Evolutionary conservation across 2,113 vertebrate genomes (phyloP), one percentile per base, ranked within the genome.

Genomic region (Larimichthys polyactis): DNA sequence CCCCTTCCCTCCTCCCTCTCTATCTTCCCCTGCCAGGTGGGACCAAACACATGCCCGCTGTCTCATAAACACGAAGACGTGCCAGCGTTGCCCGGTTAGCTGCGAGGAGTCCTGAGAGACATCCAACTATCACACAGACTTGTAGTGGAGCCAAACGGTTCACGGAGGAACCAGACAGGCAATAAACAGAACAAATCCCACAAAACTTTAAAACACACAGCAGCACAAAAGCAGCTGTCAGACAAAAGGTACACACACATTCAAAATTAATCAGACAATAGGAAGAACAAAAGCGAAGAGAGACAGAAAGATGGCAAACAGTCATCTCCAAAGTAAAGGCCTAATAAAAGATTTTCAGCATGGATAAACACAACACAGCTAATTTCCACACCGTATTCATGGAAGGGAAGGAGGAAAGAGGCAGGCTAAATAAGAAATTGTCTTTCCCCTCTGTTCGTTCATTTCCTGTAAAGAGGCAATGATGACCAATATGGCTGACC

Each of bases 31-130:
- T 87, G 91, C 90, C 93, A 94, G 93, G 93, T 94, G 93, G 90
- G 91, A 84, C 75, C 83, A 36, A 89, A 91, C 91, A 93, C 93
- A 94, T 92, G 94, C 90, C 86, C 83, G 92, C 92, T 92, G 92
- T 92, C 92, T 92, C 77, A 78, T 79, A 86, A 89, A 89, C 87
- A 86, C 83, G 0, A 29, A 78, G 88, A 86, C 19, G 81, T 77
- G 92, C 89, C 92, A 94, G 75, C 79, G 46, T 80, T 58, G 88
- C 84, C 85, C 68, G 29, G 85, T 79, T 83, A 75, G 71, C 80
- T 51, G 82, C 22, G 52, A 78, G 72, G 81, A 76, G 79, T 87
- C 88, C 86, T 81, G 84, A 78, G 86, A 89, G 87, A 90, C 65
- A 22, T 80, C 86, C 90, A 87, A 66, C 77, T 64, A 87, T 71